phyloP scores from a whole-genome alignment of 2,113 vertebrate species.

The Vimba vimba region DNA sequence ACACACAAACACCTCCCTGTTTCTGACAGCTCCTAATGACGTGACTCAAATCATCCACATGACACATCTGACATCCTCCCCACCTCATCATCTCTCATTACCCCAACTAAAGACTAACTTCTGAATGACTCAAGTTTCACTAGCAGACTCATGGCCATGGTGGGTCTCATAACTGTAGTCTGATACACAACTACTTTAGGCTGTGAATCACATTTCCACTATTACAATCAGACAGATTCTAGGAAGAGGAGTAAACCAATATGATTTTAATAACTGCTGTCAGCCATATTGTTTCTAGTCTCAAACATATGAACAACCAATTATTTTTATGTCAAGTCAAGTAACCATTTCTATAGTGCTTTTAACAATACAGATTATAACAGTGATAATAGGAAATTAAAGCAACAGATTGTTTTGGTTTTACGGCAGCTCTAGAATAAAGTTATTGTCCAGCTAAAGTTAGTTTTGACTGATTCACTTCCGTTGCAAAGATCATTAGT shows the following conservation, averaged over 20 bases:
- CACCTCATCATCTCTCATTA: neutral
- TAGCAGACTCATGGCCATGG: neutral
- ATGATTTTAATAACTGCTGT: neutral
- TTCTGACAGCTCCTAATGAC: slow-evolving; percentile 4
- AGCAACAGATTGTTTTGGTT: no score
- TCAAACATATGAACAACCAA: neutral
- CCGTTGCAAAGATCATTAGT: no score
- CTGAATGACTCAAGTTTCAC: neutral
- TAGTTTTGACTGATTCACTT: no score
- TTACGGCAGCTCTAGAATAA: no score
- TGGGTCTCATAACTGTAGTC: neutral
- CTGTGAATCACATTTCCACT: neutral
- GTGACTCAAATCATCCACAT: slow-evolving; percentile 1
- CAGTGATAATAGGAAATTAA: no score
- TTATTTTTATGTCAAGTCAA: no score
- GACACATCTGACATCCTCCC: slow-evolving; percentile 9
- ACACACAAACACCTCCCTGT: slow-evolving; percentile 7
- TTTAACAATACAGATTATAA: no score
- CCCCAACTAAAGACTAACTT: neutral
- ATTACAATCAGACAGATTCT: neutral
- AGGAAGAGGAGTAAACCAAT: no score
- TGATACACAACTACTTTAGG: neutral
- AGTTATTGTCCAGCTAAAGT: no score
- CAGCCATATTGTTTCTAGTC: neutral
- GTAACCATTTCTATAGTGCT: no score